Percentiles rank a stretch among this genome's conserved stretches.
Evolutionary conservation across 2,797 vertebrate species (phyloP).

Genomic region (Ctenopoma multispine): DNA sequence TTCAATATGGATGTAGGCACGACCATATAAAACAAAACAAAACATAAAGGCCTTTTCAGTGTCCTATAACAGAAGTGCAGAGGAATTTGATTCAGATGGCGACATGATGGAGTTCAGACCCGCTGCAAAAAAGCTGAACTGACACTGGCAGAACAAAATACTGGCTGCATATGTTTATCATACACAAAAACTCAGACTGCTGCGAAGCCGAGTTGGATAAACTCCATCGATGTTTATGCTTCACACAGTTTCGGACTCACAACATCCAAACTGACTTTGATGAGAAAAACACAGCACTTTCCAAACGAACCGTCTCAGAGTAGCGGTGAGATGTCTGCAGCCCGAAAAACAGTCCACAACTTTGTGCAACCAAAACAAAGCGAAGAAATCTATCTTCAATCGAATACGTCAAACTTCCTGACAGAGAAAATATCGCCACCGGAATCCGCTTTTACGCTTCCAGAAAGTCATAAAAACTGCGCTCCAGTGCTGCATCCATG

Average conservation of each 20-base stretch:
- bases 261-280: conserved; percentile 19
- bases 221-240: conserved; percentile 31
- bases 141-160: background rate
- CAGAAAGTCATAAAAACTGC: conserved; percentile 43
- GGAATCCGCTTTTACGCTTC: conserved; percentile 73
- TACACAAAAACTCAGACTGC: background rate
- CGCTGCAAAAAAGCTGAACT: background rate
- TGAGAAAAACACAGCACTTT: background rate
- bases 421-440: conserved; percentile 76
- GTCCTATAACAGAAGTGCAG: conserved; percentile 7
- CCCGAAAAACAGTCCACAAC: conserved; percentile 8
- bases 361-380: conserved; percentile 71
- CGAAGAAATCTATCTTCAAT: conserved; percentile 57
- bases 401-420: conserved; percentile 81
- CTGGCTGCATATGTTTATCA: background rate
- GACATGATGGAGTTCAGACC: conserved; percentile 5
- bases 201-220: background rate
- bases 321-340: background rate
- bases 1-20: background rate
- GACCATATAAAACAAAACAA: background rate
- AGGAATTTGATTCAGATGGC: conserved; percentile 22
- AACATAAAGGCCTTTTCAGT: conserved; percentile 12
- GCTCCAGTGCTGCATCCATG: conserved; percentile 2
- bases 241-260: conserved; percentile 14
- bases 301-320: background rate